Evolutionary conservation across 2,888 invertebrate genomes (phyloP).

Genomic region (Taphrorychus bicolor): DNA sequence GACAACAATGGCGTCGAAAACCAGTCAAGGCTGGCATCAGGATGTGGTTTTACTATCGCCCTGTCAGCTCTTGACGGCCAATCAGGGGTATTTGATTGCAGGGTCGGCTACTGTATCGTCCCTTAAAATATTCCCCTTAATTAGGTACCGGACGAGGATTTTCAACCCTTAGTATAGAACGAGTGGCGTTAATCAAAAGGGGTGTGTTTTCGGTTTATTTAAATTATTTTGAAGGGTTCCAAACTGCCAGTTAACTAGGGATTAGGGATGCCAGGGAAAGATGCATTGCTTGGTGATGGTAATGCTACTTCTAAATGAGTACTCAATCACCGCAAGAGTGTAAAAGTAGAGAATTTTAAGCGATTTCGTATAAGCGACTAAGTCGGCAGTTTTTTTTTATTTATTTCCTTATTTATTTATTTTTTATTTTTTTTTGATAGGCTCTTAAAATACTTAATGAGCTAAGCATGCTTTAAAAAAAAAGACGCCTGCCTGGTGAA

Average conservation of each 20-base stretch:
- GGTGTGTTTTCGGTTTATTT: neutral
- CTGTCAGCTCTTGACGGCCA: constrained; percentile 28
- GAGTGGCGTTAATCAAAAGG: neutral
- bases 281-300: no score
- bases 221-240: neutral
- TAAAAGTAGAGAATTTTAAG: no score
- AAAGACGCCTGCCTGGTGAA: no score
- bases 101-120: neutral
- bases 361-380: no score
- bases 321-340: no score
- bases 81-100: constrained; percentile 26
- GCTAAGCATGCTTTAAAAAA: no score
- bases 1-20: constrained; percentile 39
- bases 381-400: no score
- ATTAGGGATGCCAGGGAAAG: no score
- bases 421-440: no score
- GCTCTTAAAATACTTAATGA: no score
- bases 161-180: neutral
- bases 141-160: constrained; percentile 2
- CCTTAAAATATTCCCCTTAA: constrained; percentile 9
- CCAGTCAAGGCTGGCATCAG: constrained; percentile 21
- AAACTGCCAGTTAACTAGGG: neutral
- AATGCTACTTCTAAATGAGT: no score
- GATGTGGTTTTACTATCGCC: constrained; percentile 17
- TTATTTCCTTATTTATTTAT: no score